Evolutionary conservation across 2,113 vertebrate species (phyloP), one percentile per base, ranked within the genome.

Genomic region (Oryzias woworae): DNA sequence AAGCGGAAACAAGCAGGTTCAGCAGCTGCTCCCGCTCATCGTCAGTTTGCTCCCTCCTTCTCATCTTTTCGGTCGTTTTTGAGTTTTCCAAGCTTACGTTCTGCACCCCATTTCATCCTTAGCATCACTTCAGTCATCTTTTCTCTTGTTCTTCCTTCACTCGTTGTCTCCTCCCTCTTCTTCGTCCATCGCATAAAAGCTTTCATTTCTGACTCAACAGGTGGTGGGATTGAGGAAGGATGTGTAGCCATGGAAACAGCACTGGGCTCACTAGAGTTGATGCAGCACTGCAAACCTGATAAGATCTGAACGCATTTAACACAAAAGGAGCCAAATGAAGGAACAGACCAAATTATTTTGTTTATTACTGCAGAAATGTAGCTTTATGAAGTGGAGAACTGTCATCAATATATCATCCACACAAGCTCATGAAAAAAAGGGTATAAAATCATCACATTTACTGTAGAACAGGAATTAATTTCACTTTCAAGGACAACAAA

Each of bases 141-240:
- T 17, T 43, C 20, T 6, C 24, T 54, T 24, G 3, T 18, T 7
- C 17, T 0, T n/a, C 22, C n/a, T 26, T 20, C 4, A 5, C 13
- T 18, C 16, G 20, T 7, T 56, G 28, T 57, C 28, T n/a, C 44
- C 53, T 15, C 28, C 18, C 18, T 16, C 23, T 44, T 45, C 6
- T 23, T 53, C 31, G 14, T 50, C 72, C 22, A 45, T 83, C 72
- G 2, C 67, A 79, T 69, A 76, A 86, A 88, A 71, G 64, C 80
- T 78, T 78, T 83, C 80, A 84, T 83, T 77, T 85, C 66, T 78
- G 73, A 70, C 85, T 89, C 89, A 86, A 92, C 91, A 92, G 89
- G 91, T 92, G 91, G 84, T 73, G 54, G 71, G 71, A 84, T 85
- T 82, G 80, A 66, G 75, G 76, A 78, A 69, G 83, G 86, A 87